These are phyloP conservation scores for Chloroceryle amazona DNA, from an alignment of 2,797 vertebrate species.

Conservation along the genomic window DNA sequence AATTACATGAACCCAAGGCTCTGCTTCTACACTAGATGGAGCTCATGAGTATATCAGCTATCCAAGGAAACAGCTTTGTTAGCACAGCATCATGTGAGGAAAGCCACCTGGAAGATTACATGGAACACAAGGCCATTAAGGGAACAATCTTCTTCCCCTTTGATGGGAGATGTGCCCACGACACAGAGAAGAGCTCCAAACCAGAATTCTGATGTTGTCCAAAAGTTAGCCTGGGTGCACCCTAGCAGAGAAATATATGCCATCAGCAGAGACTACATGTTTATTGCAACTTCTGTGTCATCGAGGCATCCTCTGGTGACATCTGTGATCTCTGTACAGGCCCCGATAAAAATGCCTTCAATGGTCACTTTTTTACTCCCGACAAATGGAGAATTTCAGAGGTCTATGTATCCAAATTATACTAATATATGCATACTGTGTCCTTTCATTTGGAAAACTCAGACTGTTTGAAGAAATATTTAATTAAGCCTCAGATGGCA, in stretches of 20 bases:
- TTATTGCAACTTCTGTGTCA: background rate
- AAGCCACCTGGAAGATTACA: background rate
- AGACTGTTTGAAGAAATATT: slow-evolving; percentile 20
- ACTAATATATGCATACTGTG: background rate
- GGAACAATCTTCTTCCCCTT: background rate
- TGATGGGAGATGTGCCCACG: fast-evolving
- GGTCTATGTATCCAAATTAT: background rate
- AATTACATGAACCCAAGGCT: background rate
- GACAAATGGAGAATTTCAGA: background rate
- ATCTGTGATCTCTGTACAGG: background rate
- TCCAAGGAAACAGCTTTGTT: background rate
- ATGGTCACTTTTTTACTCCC: background rate
- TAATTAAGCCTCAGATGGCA: slow-evolving; percentile 29
- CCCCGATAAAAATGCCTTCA: background rate
- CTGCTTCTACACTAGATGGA: background rate
- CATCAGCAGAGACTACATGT: background rate
- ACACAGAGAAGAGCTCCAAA: background rate
- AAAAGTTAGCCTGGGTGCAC: background rate
- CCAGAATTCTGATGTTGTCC: background rate
- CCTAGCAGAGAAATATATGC: background rate
- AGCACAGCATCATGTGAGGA: background rate
- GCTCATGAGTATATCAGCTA: background rate
- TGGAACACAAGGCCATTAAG: background rate
- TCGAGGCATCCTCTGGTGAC: background rate
- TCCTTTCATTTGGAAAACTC: background rate